phyloP scores from a whole-genome alignment of 2,797 vertebrate species.

The Lycodopsis pacificus region DNA sequence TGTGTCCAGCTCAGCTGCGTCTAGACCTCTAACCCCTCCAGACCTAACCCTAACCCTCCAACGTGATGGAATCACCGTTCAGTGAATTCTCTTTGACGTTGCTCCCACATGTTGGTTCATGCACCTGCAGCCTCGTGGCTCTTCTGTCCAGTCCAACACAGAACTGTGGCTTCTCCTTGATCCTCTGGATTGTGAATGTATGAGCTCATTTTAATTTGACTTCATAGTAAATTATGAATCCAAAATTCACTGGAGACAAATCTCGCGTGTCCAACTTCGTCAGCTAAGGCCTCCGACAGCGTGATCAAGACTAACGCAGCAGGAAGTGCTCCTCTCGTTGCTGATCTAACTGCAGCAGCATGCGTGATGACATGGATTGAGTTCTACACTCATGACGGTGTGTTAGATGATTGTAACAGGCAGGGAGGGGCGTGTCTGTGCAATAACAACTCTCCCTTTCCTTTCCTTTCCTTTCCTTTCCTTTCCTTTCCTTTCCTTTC shows the following conservation, averaged over 20 bases:
- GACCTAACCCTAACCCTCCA: no score
- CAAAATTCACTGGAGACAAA: not conserved
- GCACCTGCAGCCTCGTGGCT: not conserved
- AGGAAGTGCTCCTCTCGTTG: not conserved
- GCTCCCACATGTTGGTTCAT: not conserved
- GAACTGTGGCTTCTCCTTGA: not conserved
- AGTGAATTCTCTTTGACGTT: not conserved
- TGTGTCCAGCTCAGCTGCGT: not conserved
- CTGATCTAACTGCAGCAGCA: slow-evolving; percentile 14
- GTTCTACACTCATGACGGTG: not conserved
- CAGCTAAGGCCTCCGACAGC: not conserved
- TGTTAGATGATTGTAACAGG: slow-evolving; percentile 17
- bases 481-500: no score
- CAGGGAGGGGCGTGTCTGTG: not conserved
- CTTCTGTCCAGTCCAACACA: not conserved
- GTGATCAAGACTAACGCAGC: not conserved
- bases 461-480: not conserved
- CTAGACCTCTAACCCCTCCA: no score
- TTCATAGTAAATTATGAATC: not conserved
- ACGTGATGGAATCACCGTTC: not conserved
- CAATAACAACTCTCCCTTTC: not conserved
- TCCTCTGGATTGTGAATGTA: not conserved
- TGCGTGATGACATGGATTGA: slow-evolving; percentile 4
- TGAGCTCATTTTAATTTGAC: not conserved
- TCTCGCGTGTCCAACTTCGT: not conserved